phyloP scores from a whole-genome alignment of 2,888 invertebrate species.

The Trisateles emortualis region DNA sequence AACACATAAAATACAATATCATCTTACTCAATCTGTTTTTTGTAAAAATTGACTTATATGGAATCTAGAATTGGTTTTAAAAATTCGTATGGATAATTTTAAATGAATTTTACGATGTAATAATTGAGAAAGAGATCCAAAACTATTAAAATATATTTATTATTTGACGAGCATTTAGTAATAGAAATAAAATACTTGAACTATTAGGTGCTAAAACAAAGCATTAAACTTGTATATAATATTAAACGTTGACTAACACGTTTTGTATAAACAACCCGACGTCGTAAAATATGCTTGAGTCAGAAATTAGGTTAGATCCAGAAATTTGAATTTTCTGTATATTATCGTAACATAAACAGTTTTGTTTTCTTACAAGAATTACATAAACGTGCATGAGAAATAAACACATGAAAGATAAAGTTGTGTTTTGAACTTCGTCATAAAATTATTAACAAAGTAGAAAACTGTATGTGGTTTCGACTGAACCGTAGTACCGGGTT shows the following conservation, averaged over 20 bases:
- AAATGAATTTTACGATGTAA: conserved; percentile 4
- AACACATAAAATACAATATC: too few species aligned
- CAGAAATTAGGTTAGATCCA: conserved; percentile 38
- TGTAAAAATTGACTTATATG: not conserved
- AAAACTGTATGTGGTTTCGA: conserved; percentile 70
- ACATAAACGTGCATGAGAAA: conserved; percentile 49
- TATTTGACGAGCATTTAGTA: not conserved
- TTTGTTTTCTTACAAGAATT: conserved; percentile 39
- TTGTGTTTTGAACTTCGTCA: conserved; percentile 53
- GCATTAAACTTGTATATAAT: conserved; percentile 5
- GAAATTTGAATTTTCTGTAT: conserved; percentile 34
- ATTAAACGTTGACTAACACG: conserved; percentile 21
- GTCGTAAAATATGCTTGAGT: conserved; percentile 33
- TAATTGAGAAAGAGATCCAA: conserved; percentile 1
- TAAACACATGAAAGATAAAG: conserved; percentile 49
- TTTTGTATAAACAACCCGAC: conserved; percentile 29
- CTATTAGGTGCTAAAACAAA: conserved; percentile 6
- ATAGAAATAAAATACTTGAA: conserved; percentile 8
- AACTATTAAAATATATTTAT: conserved; percentile 3
- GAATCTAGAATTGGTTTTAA: not conserved
- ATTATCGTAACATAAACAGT: conserved; percentile 40
- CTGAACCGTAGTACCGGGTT: conserved; percentile 73
- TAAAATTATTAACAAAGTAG: conserved; percentile 68
- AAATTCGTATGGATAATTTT: not conserved
- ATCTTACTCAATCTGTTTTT: too few species aligned